phyloP scores from a whole-genome alignment of 2,888 invertebrate genomes.

The Julus scandinavius region DNA sequence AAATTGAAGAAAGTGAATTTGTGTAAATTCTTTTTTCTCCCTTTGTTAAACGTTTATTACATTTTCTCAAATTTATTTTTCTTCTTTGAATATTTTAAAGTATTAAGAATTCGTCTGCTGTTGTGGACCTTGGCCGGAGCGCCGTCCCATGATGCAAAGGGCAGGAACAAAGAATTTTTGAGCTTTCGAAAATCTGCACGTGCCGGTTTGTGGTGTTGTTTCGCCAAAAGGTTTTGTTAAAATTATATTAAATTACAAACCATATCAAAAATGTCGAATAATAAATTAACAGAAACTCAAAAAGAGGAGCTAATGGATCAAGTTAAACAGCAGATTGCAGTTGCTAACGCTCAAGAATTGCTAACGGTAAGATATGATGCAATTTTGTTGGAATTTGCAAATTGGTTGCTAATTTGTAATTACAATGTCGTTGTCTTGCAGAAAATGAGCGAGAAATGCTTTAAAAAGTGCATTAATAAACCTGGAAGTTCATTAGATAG shows the following conservation, averaged over 20 bases:
- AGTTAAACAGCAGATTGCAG: constrained; percentile 93
- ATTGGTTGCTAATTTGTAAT: neutral
- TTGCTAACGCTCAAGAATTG: constrained; percentile 93
- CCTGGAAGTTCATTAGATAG: constrained; percentile 90
- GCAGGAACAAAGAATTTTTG: neutral
- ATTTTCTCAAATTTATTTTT: neutral
- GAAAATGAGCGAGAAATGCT: constrained; percentile 98
- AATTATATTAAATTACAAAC: neutral
- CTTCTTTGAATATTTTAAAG: neutral
- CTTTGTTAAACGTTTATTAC: no score
- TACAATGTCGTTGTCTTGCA: constrained; percentile 65
- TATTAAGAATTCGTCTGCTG: neutral
- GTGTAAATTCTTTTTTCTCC: no score
- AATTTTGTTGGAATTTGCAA: neutral
- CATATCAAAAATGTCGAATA: constrained; percentile 15
- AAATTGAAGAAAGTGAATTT: no score
- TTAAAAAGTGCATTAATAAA: constrained; percentile 90
- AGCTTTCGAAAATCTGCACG: constrained; percentile 11
- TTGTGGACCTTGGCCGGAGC: neutral
- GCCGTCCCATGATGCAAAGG: constrained; percentile 15
- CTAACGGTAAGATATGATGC: constrained; percentile 74
- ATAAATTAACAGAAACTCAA: constrained; percentile 73
- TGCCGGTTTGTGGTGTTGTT: neutral
- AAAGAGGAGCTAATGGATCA: constrained; percentile 92
- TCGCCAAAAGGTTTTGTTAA: neutral